Evolutionary conservation across 2,888 invertebrate species (phyloP), one percentile per base, ranked within the genome.

Genomic region (Heliconius aoede): DNA sequence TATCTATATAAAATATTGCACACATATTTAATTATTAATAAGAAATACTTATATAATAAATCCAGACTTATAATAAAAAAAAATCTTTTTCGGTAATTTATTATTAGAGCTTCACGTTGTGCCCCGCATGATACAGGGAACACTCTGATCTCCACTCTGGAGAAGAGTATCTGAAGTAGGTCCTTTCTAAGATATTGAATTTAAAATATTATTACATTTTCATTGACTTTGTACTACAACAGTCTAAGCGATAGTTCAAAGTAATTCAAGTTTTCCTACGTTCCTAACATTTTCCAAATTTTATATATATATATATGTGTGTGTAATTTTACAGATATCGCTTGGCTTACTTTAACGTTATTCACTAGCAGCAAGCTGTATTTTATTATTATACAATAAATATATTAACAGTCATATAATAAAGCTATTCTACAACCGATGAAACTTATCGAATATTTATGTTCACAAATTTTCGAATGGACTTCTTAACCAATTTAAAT

Each of bases 381-480:
- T 60, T 60, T 26, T 24, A 15, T 60, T 60, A 60, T 51, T 51
- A 60, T 60, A 60, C n/a, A 26, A 15, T 26, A 13, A 24, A 24
- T 13, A n/a, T n/a, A n/a, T n/a, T n/a, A 15, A 58, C 11, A 24
- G 13, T 26, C 13, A 26, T 60, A 64, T 26, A 21, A 30, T 62
- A 64, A 64, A 64, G 32, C 7, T 64, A 64, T 32, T 64, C 32
- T 64, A 64, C 64, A 64, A 64, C n/a, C 32, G 13, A 64, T 32
- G 3, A 32, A 64, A 32, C 32, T n/a, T 60, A 60, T 26, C 5
- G 5, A 60, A 18, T 11, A 62, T 32, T 21, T 8, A 5, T 32
- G 32, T 64, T n/a, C 3, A n/a, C n/a, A 13, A n/a, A 32, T n/a
- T 55, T 55, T n/a, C 21, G 4, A 32, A 32, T 36, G n/a, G 64